Percentiles rank a stretch among this genome's conserved stretches.
Evolutionary conservation across 2,113 vertebrate species (phyloP).

Genomic region (Progne subis): DNA sequence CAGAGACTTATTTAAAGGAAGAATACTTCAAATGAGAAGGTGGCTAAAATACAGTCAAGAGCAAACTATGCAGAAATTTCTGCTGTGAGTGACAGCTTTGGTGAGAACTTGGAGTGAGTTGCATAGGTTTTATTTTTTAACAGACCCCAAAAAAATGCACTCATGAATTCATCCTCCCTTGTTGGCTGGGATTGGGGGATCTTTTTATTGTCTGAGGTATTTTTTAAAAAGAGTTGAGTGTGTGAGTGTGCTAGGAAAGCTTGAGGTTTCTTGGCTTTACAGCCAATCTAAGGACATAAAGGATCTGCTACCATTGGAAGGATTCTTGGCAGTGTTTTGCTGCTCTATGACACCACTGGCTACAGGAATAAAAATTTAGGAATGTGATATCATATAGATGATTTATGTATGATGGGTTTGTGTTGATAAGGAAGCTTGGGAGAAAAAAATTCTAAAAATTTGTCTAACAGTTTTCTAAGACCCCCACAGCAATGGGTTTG

Average conservation of each 20-base stretch:
- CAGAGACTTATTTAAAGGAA: background rate
- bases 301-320: background rate
- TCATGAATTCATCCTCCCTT: background rate
- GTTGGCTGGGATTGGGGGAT: background rate
- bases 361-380: background rate
- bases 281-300: background rate
- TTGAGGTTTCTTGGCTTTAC: background rate
- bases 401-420: background rate
- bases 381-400: background rate
- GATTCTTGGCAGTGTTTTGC: background rate
- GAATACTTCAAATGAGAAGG: background rate
- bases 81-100: background rate
- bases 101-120: background rate
- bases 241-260: background rate
- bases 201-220: background rate
- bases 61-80: background rate
- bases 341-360: background rate
- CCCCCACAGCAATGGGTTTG: fast-evolving
- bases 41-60: background rate
- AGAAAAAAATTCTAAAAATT: background rate
- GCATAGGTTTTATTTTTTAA: background rate
- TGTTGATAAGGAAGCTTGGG: background rate
- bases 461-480: background rate
- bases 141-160: background rate
- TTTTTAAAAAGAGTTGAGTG: background rate